Base-by-base conservation (phyloP, 2,888 invertebrate species). In the Cabera pusaria region DNA sequence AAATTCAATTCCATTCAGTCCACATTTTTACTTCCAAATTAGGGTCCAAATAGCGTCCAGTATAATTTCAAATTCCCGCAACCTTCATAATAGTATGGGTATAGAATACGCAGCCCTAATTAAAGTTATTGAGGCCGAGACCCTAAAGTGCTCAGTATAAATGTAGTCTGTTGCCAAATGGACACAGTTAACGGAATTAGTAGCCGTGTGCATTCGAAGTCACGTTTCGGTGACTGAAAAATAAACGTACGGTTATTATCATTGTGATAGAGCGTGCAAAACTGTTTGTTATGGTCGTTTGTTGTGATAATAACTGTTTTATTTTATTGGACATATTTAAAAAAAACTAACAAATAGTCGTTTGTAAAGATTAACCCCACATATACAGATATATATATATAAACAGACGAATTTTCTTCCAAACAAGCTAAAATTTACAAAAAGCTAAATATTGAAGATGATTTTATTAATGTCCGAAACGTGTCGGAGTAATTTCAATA, bases 121-220 rank as follows among this genome's bases (percentile, higher is more conserved):
- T 70, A 66, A 62, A 64, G 58, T 64, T 66, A 63, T 70, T 68
- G 45, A 57, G 59, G 52, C 58, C 63, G 57, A 55, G 58, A 59
- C 61, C 54, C 49, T 59, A 49, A 66, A 59, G 55, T 61, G 63
- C 52, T 59, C 57, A 35, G 53, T 48, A 51, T 48, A 63, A 66
- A 68, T 66, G 55, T 21, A 41, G 44, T 32, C 37, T 39, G 56
- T 35, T 63, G 67, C 64, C 69, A 69, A 68, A 69, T 65, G 61
- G 69, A 51, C 61, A 58, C 46, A 44, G 60, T 57, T 62, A 52
- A 51, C 41, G 47, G 56, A 49, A 48, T 54, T 63, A 50, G 44
- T 48, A 31, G 22, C 38, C 28, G 44, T 41, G 11, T n/a, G 40
- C 44, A 42, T 53, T 49, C 44, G 41, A 37, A 50, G 45, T 42